Evolutionary conservation across 2,797 vertebrate genomes (phyloP), one percentile per base, ranked within the genome.

Genomic region (Xenops minutus): DNA sequence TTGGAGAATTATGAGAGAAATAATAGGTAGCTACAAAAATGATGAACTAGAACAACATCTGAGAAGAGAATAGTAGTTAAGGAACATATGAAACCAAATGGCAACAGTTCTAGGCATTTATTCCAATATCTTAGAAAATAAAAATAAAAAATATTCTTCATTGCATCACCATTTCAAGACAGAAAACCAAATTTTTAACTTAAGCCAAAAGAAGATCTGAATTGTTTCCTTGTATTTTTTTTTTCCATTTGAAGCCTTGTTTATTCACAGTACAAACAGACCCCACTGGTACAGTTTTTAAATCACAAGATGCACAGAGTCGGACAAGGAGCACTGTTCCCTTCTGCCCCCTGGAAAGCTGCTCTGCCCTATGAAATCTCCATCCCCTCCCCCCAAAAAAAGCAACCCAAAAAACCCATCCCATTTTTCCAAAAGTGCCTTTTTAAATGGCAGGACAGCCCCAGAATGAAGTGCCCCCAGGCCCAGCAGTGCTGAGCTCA

Each of bases 51-150:
- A 46, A n/a, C 1, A 22, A 52, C 29, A 39, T 44, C 39, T 36
- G 39, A 63, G 84, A 76, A 93, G 46, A 41, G 54, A 80, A 29
- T 10, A 14, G 6, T 51, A 62, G 85, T 85, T 95, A 95, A 93
- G 89, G 91, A 95, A 91, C 69, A 84, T 91, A 85, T 87, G 68
- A 86, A 96, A 88, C 61, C 29, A 46, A 68, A 88, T 58, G 84
- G 84, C 75, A 89, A 91, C 72, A 24, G 75, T 89, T 96, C 75
- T 66, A 85, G 88, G 82, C 46, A 91, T 97, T 96, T 92, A 93
- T 92, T 96, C 80, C 94, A 88, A 5, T 36, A 79, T 87, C 90
- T 90, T 74, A 94, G 86, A 93, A 92, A 89, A 93, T 8, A 79
- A 95, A 91, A 85, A 88, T 22, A 77, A 93, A 92, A 89, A 83